phyloP scores from a whole-genome alignment of 2,888 invertebrate genomes.

The Melangyna quadrimaculata region DNA sequence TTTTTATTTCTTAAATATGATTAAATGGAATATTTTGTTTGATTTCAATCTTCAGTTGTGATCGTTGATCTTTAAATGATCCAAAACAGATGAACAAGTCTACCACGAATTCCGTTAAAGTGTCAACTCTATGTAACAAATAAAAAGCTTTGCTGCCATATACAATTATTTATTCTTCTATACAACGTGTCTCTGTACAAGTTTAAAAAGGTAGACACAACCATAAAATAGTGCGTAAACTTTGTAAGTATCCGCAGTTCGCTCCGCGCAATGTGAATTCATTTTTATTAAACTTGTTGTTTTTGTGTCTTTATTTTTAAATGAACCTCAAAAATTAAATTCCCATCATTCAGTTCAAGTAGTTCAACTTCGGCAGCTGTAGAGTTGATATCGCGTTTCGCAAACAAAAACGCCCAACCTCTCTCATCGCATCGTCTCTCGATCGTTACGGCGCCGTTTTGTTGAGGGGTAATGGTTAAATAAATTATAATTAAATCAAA shows the following conservation, averaged over 20 bases:
- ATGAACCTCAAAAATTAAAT: slow-evolving; percentile 66
- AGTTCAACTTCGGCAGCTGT: slow-evolving; percentile 65
- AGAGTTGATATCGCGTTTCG: slow-evolving; percentile 59
- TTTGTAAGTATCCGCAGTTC: slow-evolving; percentile 18
- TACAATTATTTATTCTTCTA: neutral
- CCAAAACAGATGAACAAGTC: neutral
- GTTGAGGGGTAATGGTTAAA: slow-evolving; percentile 24
- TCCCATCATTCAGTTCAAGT: slow-evolving; percentile 59
- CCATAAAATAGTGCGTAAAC: slow-evolving; percentile 41
- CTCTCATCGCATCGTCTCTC: slow-evolving; percentile 8
- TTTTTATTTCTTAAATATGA: too few species aligned
- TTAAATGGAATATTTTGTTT: too few species aligned
- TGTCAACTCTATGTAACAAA: neutral
- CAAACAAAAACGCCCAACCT: slow-evolving; percentile 25
- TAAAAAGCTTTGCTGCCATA: neutral
- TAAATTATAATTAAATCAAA: neutral
- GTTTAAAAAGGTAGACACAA: slow-evolving; percentile 37
- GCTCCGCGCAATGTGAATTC: neutral
- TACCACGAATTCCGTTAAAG: neutral
- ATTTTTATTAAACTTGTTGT: neutral
- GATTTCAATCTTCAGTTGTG: neutral
- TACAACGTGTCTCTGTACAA: neutral
- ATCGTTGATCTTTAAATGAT: neutral
- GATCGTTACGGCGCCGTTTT: slow-evolving; percentile 48
- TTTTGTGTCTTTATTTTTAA: slow-evolving; percentile 51